Percentiles rank a stretch among this genome's conserved stretches.
Conservation (phyloP, 2,797 vertebrate species). For the Gallirallus australis region DNA sequence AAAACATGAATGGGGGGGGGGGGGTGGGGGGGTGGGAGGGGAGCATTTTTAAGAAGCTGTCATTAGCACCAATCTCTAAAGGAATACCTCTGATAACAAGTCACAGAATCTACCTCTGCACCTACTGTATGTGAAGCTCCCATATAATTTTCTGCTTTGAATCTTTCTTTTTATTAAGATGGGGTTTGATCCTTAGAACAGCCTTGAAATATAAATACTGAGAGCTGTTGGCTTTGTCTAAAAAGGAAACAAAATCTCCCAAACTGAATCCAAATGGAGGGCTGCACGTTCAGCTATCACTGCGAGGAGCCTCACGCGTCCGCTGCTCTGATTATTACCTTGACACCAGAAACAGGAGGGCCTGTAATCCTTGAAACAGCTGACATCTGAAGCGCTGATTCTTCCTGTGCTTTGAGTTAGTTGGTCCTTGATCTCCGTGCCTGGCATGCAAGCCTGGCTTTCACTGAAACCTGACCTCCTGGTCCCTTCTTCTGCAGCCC, state of each 20-base stretch:
- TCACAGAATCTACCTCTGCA: conserved; percentile 20
- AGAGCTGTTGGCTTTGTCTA: conserved; percentile 29
- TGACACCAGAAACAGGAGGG: conserved; percentile 30
- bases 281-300: neutral
- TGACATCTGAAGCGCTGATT: conserved; percentile 22
- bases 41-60: conserved; percentile 6
- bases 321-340: conserved; percentile 47
- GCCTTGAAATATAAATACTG: conserved; percentile 29
- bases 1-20: neutral
- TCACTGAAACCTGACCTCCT: conserved; percentile 46
- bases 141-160: conserved; percentile 66
- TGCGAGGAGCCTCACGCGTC: neutral
- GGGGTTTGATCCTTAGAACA: conserved; percentile 66
- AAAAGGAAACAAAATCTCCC: conserved; percentile 57
- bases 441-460: conserved; percentile 35
- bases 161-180: conserved; percentile 63
- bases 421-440: neutral
- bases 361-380: conserved; percentile 28
- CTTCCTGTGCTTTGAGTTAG: conserved; percentile 61
- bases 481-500: conserved; percentile 27
- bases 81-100: neutral
- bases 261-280: conserved; percentile 20
- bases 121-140: conserved; percentile 32
- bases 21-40: no score
- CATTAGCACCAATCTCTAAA: neutral